Conservation (phyloP, 2,888 invertebrate species). For the Amiota mariae region DNA sequence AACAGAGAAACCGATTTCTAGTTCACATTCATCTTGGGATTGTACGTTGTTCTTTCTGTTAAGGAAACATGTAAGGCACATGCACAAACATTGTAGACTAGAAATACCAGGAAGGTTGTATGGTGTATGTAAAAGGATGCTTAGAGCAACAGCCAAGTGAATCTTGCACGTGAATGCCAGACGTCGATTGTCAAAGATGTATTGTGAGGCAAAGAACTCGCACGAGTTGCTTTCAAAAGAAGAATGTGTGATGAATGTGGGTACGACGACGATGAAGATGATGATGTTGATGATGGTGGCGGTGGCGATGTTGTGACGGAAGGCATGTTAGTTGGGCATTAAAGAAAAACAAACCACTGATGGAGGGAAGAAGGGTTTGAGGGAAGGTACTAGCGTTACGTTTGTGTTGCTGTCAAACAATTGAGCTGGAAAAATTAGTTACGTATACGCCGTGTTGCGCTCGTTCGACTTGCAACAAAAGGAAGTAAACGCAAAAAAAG, state of each 20-base stretch:
- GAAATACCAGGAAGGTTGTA: no score
- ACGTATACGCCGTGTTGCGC: conserved; percentile 1
- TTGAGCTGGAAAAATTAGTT: conserved; percentile 35
- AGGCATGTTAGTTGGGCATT: no score
- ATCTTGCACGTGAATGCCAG: background rate
- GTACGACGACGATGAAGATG: no score
- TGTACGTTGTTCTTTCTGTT: background rate
- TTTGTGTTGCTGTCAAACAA: conserved; percentile 30
- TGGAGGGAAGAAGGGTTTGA: no score
- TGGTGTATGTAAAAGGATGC: no score
- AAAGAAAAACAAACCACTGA: no score
- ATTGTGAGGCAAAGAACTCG: background rate
- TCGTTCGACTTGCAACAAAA: background rate
- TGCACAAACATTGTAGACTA: background rate
- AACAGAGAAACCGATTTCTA: background rate
- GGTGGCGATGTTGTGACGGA: no score
- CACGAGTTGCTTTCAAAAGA: background rate
- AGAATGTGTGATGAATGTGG: no score
- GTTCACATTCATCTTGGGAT: background rate
- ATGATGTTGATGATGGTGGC: no score
- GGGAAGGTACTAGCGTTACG: background rate
- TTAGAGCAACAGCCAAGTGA: no score
- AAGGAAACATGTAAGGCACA: background rate
- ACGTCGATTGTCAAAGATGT: background rate
- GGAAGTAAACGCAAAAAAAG: background rate